Conservation (phyloP, 35 echinoderm and acorn worm genomes). For the Nesometra sesokonis region DNA sequence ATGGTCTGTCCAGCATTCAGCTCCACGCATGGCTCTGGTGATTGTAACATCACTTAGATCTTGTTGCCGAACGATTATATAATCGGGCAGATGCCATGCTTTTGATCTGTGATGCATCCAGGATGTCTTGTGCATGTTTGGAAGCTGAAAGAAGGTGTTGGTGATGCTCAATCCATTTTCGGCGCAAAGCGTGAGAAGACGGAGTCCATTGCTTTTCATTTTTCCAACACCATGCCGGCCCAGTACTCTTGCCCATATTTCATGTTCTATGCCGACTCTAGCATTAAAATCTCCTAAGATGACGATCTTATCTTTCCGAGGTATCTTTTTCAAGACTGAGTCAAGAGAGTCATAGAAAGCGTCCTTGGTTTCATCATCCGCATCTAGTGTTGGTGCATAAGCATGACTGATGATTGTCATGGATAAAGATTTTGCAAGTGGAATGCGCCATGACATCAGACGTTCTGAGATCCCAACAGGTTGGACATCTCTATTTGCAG, state of each 20-base stretch:
- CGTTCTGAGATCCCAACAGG: constrained; percentile 2
- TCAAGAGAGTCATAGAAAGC: not conserved
- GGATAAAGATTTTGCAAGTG: not conserved
- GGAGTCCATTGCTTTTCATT: not conserved
- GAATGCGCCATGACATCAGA: constrained; percentile 9
- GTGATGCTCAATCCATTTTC: not conserved
- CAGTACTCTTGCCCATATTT: not conserved
- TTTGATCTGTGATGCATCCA: not conserved
- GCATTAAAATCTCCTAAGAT: not conserved
- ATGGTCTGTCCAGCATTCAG: constrained; percentile 9
- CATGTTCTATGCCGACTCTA: not conserved
- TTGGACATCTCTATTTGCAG: not conserved
- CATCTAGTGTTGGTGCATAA: not conserved
- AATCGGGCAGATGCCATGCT: constrained; percentile 7
- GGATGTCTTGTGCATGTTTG: not conserved
- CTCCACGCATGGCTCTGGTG: not conserved
- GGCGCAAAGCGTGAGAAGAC: not conserved
- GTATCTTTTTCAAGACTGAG: not conserved
- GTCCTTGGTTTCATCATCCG: not conserved
- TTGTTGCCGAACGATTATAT: constrained; percentile 5
- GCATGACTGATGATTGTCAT: not conserved
- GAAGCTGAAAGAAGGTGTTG: not conserved
- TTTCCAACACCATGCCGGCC: not conserved
- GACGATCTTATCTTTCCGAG: not conserved
- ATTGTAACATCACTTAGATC: not conserved